Conservation (phyloP, 2,113 vertebrate genomes). For the Drymodes brunneopygia region DNA sequence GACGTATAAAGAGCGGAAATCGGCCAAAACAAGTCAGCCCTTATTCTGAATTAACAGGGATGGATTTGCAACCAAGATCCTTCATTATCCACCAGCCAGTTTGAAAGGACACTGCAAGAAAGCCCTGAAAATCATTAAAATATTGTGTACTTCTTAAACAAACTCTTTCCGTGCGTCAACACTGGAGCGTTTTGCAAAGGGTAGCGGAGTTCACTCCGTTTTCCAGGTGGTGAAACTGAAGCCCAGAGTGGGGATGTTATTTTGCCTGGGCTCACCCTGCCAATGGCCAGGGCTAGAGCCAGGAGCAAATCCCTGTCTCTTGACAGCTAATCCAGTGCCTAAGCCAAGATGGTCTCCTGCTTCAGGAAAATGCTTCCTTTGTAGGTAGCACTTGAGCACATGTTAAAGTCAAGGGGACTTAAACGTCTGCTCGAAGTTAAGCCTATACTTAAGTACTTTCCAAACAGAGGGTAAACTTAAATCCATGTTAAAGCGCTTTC, state of each 20-base stretch:
- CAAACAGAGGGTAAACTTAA: constrained; percentile 64
- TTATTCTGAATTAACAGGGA: background rate
- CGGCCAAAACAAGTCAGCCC: accelerated
- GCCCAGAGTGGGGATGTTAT: background rate
- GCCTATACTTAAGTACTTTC: constrained; percentile 62
- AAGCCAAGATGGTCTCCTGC: constrained; percentile 54
- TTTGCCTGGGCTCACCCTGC: constrained; percentile 24
- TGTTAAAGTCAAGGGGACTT: constrained; percentile 65
- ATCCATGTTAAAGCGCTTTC: constrained; percentile 61
- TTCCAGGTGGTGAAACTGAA: background rate
- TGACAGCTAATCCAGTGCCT: constrained; percentile 52
- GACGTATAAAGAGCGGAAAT: background rate
- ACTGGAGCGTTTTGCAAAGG: background rate
- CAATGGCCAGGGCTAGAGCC: background rate
- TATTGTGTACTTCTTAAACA: background rate
- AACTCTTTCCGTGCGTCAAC: accelerated
- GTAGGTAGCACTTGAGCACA: constrained; percentile 59
- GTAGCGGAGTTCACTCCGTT: background rate
- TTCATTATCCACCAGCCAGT: background rate
- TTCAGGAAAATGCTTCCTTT: constrained; percentile 54
- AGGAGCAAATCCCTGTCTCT: constrained; percentile 47
- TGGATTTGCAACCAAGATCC: background rate
- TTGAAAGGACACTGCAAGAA: background rate
- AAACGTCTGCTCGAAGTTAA: constrained; percentile 60
- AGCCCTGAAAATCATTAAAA: background rate